Evolutionary conservation across 2,113 vertebrate species (phyloP).

Genomic region (Mesoclemmys tuberculata): DNA sequence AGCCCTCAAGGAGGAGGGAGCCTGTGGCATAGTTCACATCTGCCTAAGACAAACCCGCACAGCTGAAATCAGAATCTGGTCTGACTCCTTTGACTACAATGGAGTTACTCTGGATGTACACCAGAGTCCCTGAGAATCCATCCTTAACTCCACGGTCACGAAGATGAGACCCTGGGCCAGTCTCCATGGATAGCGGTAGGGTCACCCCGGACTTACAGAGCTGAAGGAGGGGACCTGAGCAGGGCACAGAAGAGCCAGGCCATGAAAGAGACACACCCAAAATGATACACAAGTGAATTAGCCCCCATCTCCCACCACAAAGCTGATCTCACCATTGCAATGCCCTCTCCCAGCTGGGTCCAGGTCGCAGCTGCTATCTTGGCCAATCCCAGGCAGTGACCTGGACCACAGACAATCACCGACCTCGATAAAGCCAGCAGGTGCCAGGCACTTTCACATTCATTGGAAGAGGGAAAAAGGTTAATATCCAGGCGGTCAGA

Average conservation of each 20-base stretch:
- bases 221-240: too few relatives aligned
- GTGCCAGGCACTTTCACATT: not conserved
- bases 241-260: too few relatives aligned
- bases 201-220: not conserved
- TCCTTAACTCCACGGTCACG: too few relatives aligned
- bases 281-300: not conserved
- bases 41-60: too few relatives aligned
- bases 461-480: not conserved
- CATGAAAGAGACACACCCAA: not conserved
- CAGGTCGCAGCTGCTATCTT: not conserved
- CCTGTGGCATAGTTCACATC: too few relatives aligned
- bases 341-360: not conserved
- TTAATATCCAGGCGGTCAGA: not conserved
- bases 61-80: too few relatives aligned
- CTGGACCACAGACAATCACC: not conserved
- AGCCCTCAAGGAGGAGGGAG: too few relatives aligned
- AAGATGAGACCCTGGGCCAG: too few relatives aligned
- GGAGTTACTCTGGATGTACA: too few relatives aligned
- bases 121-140: too few relatives aligned
- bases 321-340: not conserved
- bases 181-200: too few relatives aligned
- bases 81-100: too few relatives aligned
- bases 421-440: not conserved
- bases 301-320: not conserved
- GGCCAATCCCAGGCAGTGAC: not conserved